Conservation (phyloP, 2,888 invertebrate genomes). For the Nomada flava region DNA sequence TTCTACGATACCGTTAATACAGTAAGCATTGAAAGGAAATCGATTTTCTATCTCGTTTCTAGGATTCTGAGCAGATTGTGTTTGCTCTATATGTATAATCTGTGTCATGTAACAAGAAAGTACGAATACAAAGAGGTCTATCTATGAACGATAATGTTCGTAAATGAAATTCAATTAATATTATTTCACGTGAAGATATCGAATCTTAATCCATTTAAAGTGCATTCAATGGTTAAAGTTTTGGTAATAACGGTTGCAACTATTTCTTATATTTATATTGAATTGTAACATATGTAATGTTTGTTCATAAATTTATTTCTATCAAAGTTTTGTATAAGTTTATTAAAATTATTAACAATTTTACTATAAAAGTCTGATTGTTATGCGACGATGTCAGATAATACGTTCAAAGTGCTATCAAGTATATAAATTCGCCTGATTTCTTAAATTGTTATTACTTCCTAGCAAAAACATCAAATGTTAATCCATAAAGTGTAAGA, state of each 20-base stretch:
- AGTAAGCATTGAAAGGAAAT: conserved; percentile 15
- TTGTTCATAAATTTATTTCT: background rate
- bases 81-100: background rate
- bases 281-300: conserved; percentile 19
- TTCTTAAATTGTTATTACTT: no score
- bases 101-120: background rate
- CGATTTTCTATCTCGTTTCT: background rate
- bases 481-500: no score
- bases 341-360: no score
- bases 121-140: background rate
- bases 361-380: no score
- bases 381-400: no score
- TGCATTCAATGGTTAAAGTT: background rate
- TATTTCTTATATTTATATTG: conserved; percentile 5
- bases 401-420: no score
- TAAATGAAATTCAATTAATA: background rate
- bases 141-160: background rate
- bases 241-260: no score
- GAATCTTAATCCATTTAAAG: background rate
- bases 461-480: no score
- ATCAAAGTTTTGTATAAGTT: background rate
- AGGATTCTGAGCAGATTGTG: background rate
- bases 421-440: no score
- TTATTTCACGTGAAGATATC: background rate
- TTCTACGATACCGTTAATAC: background rate